Conservation (phyloP, 2,797 vertebrate genomes). For the Falco naumanni region DNA sequence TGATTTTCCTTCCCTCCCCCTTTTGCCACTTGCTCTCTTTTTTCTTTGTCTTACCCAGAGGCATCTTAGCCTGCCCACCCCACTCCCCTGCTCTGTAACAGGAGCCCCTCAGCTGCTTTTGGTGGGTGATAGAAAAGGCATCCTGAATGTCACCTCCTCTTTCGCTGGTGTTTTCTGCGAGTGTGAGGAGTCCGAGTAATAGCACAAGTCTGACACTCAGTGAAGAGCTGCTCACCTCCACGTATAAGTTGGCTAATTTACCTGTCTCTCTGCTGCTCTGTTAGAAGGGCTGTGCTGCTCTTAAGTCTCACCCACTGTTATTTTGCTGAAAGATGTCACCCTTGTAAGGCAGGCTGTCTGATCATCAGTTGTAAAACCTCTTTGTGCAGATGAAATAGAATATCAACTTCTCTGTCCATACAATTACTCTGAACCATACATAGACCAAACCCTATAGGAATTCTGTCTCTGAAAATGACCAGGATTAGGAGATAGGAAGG, state of each 20-base stretch:
- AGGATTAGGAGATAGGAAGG: neutral
- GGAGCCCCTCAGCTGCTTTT: conserved; percentile 77
- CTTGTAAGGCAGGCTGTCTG: neutral
- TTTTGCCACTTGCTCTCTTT: conserved; percentile 19
- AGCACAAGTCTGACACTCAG: neutral
- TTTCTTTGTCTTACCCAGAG: conserved; percentile 43
- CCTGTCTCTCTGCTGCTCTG: neutral
- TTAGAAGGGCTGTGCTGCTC: neutral
- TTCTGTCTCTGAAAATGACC: neutral
- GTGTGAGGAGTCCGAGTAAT: neutral
- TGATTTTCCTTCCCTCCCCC: conserved; percentile 27
- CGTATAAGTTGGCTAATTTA: neutral
- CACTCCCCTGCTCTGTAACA: conserved; percentile 72
- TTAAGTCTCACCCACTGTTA: neutral
- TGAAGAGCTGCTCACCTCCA: neutral
- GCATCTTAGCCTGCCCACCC: conserved; percentile 52
- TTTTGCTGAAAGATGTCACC: neutral
- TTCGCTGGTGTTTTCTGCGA: conserved; percentile 8
- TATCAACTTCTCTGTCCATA: neutral
- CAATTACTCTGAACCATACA: neutral
- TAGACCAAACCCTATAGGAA: neutral
- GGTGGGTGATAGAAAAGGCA: conserved; percentile 64
- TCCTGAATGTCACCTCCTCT: conserved; percentile 46
- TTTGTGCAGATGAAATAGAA: neutral
- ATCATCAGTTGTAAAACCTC: neutral